Percentiles rank a stretch among this genome's conserved stretches.
Evolutionary conservation across 2,888 invertebrate species (phyloP).

Genomic region (Aleiodes testaceus): DNA sequence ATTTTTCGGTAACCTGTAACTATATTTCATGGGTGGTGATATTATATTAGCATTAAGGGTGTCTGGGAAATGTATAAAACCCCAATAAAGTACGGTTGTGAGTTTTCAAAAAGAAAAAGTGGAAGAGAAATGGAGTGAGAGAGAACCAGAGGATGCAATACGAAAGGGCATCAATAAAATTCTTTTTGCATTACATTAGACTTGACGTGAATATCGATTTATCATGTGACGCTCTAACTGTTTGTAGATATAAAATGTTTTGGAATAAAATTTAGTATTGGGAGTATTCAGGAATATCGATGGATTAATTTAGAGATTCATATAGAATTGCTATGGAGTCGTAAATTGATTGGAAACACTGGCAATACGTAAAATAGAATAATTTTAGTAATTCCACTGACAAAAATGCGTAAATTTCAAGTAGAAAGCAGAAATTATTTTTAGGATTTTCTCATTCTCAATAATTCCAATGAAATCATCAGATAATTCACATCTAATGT

Average conservation of each 20-base stretch:
- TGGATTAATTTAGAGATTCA: not conserved
- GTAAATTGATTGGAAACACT: too few species aligned
- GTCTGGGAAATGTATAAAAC: slow-evolving; percentile 46
- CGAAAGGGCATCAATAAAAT: slow-evolving; percentile 57
- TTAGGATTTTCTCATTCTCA: too few species aligned
- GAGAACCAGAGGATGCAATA: slow-evolving; percentile 25
- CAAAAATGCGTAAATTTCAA: too few species aligned
- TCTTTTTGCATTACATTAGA: slow-evolving; percentile 60
- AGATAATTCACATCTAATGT: not conserved
- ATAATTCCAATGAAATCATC: too few species aligned
- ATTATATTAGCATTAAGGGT: slow-evolving; percentile 54
- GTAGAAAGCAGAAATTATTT: too few species aligned
- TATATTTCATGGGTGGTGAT: slow-evolving; percentile 49
- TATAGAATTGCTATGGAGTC: too few species aligned
- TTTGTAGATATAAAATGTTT: slow-evolving; percentile 7
- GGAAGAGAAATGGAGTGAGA: slow-evolving; percentile 20
- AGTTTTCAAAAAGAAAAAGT: slow-evolving; percentile 14
- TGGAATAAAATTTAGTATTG: slow-evolving; percentile 1
- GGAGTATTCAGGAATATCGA: slow-evolving; percentile 12
- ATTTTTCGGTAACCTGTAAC: slow-evolving; percentile 29
- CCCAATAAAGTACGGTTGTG: slow-evolving; percentile 29
- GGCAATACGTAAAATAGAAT: too few species aligned
- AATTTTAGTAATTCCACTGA: too few species aligned
- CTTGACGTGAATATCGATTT: slow-evolving; percentile 44
- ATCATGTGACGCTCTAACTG: slow-evolving; percentile 35